Evolutionary conservation across 2,888 invertebrate genomes (phyloP).

Genomic region (Gastracanthus pulcherrimus): DNA sequence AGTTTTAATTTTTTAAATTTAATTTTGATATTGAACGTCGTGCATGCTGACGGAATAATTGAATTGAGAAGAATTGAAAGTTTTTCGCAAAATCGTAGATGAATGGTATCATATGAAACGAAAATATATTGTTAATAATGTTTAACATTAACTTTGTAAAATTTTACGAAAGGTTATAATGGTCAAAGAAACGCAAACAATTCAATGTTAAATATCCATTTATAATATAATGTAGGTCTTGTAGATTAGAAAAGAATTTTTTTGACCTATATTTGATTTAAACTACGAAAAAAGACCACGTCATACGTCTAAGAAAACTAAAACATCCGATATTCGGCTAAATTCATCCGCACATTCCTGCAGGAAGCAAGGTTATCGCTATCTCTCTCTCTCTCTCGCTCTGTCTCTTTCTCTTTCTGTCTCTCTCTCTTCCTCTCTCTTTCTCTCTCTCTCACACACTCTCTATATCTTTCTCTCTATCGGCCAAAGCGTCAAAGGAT

Average conservation of each 20-base stretch:
- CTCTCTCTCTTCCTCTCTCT: background rate
- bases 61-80: background rate
- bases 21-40: background rate
- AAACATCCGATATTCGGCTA: background rate
- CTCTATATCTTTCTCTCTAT: background rate
- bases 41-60: background rate
- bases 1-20: background rate
- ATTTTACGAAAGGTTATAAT: no score
- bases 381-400: background rate
- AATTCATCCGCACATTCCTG: background rate
- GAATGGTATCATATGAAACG: no score
- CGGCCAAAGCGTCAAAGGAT: background rate
- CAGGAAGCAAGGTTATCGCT: background rate
- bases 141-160: no score
- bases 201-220: no score
- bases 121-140: no score
- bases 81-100: no score
- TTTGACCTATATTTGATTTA: no score
- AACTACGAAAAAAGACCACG: no score
- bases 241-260: no score
- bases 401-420: background rate
- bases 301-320: no score
- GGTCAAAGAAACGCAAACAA: no score
- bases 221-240: no score
- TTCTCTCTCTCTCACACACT: background rate